Base-by-base conservation (phyloP, 1,140 invertebrate genomes). In the Drosophila lini region DNA sequence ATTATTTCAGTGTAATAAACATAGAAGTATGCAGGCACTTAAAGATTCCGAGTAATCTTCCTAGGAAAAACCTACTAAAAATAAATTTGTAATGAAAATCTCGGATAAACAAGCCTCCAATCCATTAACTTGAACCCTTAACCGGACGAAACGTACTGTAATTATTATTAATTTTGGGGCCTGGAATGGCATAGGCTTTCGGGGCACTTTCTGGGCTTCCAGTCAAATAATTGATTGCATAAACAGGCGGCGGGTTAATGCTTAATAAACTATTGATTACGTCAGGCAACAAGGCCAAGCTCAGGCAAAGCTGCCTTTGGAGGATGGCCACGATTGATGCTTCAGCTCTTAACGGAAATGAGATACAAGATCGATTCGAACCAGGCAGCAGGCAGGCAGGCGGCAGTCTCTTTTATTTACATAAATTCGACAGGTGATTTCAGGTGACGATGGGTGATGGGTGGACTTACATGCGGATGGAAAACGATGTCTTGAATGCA, bases 181-280 rank as follows among this genome's bases (percentile, higher is more conserved):
- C 11, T 11, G 13, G 10, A 3, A 22, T 15, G 5, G 0, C 8
- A 15, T n/a, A 4, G 28, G 7, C 15, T 36, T 67, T 53, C 8
- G 15, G 36, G 47, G 16, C 41, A 71, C 36, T 58, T 69, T 31
- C 28, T 5, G 9, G 61, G 61, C 62, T 69, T 67, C 61, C 1
- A 31, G 11, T 6, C 45, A 34, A 28, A 19, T 47, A 58, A 48
- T 71, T 25, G 36, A 13, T 48, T 52, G 34, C 40, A 69, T 34
- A 40, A 68, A 25, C 45, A 47, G 19, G 40, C 16, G 36, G 22
- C n/a, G 36, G 32, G n/a, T 36, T 40, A 42, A 41, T 68, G 58
- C 32, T 28, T 36, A 52, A 65, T 68, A n/a, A 36, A 25, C 15
- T 41, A 62, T 50, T 48, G 58, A 69, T 69, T 65, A 25, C 34